Conservation (phyloP, 2,888 invertebrate species). For the Drosophila engyochracea region DNA sequence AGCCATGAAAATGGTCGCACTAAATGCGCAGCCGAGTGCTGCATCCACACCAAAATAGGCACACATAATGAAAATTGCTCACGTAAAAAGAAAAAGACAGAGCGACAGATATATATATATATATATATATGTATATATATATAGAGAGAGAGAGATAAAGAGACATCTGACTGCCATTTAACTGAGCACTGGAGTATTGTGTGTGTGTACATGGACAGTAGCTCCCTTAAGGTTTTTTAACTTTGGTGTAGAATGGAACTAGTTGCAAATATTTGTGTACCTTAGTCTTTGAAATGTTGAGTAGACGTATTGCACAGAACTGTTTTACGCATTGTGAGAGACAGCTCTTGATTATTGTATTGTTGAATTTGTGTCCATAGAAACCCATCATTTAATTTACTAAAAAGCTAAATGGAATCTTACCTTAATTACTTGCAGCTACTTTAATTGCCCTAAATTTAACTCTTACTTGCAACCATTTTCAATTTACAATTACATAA, state of each 20-base stretch:
- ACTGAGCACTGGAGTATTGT: slow-evolving; percentile 44
- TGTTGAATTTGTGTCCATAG: not conserved
- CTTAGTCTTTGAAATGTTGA: not conserved
- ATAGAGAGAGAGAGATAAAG: slow-evolving; percentile 9
- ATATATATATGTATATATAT: too few relatives aligned
- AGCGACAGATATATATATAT: not conserved
- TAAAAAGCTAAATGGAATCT: not conserved
- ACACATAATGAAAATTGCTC: slow-evolving; percentile 67
- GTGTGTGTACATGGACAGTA: slow-evolving; percentile 34
- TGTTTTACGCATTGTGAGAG: not conserved
- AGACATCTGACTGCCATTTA: slow-evolving; percentile 57
- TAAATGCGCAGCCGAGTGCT: slow-evolving; percentile 64
- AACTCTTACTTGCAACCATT: not conserved
- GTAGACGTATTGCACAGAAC: not conserved
- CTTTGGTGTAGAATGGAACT: not conserved
- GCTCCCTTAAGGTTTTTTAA: slow-evolving; percentile 6
- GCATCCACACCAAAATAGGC: slow-evolving; percentile 32
- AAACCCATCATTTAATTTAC: not conserved
- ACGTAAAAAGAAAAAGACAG: slow-evolving; percentile 9
- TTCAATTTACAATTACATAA: not conserved
- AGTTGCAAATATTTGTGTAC: not conserved
- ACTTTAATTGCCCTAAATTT: not conserved
- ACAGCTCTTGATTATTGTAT: not conserved
- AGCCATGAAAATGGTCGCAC: slow-evolving; percentile 59
- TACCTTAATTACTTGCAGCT: not conserved